phyloP scores from a whole-genome alignment of 1,140 invertebrate genomes.

The Phymastichus coffea region DNA sequence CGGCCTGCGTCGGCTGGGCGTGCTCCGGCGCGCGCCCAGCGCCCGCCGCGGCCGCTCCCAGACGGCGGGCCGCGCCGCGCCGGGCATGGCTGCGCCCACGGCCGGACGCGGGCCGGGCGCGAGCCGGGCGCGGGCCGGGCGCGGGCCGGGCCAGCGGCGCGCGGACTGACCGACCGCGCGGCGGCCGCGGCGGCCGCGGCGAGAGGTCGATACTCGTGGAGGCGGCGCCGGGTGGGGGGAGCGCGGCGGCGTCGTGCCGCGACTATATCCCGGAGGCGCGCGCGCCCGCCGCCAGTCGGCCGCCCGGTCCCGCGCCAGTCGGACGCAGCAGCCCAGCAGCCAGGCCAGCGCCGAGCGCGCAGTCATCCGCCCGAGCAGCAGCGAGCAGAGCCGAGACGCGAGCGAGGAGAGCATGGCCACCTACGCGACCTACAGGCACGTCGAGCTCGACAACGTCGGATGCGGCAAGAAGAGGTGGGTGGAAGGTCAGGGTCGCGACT shows the following conservation, averaged over 20 bases:
- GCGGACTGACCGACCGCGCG: not conserved
- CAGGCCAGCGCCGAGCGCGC: not conserved
- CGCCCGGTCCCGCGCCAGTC: slow-evolving; percentile 11
- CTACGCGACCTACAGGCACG: slow-evolving; percentile 69
- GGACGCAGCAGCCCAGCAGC: no score
- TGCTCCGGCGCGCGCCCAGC: not conserved
- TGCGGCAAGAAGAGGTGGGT: slow-evolving; percentile 69
- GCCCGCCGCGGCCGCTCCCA: not conserved
- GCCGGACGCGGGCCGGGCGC: not conserved
- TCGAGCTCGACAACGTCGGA: slow-evolving; percentile 70
- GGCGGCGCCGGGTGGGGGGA: no score
- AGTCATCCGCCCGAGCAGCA: not conserved
- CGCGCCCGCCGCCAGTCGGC: slow-evolving; percentile 13
- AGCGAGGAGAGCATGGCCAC: slow-evolving; percentile 69
- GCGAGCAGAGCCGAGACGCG: no score
- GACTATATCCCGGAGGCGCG: slow-evolving; percentile 21
- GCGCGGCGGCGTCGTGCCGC: not conserved
- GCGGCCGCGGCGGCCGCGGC: no score
- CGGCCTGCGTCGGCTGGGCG: not conserved
- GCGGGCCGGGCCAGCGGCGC: slow-evolving; percentile 5
- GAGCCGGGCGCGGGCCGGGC: slow-evolving; percentile 12
- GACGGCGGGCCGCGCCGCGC: not conserved
- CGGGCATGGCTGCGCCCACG: not conserved
- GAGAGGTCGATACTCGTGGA: not conserved
- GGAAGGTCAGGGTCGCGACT: no score